Evolutionary conservation across 1,140 invertebrate species (phyloP).

Genomic region (Lepidurus couesii): DNA sequence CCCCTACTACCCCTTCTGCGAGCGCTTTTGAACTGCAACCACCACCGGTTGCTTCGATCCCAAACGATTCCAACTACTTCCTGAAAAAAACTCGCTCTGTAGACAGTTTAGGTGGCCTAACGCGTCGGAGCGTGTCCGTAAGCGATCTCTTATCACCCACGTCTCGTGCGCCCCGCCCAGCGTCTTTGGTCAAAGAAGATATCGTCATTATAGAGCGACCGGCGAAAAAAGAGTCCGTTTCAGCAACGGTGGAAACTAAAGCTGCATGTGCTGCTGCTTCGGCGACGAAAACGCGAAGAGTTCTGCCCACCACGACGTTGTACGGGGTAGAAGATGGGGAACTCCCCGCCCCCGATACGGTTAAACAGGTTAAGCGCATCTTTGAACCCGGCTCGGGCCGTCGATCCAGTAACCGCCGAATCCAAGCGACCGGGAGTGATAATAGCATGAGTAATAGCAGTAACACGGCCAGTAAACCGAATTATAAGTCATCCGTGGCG

Average conservation of each 20-base stretch:
- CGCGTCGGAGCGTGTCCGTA: constrained; percentile 29
- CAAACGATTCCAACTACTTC: constrained; percentile 47
- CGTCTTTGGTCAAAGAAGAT: constrained; percentile 45
- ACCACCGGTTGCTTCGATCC: neutral
- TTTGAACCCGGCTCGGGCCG: constrained; percentile 57
- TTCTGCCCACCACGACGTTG: constrained; percentile 23
- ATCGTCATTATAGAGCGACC: constrained; percentile 46
- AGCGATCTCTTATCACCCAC: constrained; percentile 25
- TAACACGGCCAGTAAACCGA: neutral
- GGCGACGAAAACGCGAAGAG: constrained; percentile 23
- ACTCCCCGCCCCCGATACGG: constrained; percentile 74
- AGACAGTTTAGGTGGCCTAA: constrained; percentile 50
- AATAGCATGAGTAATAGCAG: neutral
- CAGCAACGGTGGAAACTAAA: constrained; percentile 27
- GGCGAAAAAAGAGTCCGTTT: constrained; percentile 31
- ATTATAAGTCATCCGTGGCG: constrained; percentile 30
- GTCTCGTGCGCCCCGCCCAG: constrained; percentile 14
- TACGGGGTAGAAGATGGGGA: constrained; percentile 65
- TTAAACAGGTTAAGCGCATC: constrained; percentile 72
- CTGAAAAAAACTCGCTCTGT: constrained; percentile 79
- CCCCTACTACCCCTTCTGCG: constrained; percentile 2
- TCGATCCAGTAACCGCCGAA: constrained; percentile 25
- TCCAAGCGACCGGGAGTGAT: neutral
- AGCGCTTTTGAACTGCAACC: constrained; percentile 4
- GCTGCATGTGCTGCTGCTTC: neutral